A percentile compares a stretch with the other conserved stretches of the same genome.
Evolutionary conservation across 1,140 invertebrate species (phyloP).

Genomic region (Drosophila parabipectinata): DNA sequence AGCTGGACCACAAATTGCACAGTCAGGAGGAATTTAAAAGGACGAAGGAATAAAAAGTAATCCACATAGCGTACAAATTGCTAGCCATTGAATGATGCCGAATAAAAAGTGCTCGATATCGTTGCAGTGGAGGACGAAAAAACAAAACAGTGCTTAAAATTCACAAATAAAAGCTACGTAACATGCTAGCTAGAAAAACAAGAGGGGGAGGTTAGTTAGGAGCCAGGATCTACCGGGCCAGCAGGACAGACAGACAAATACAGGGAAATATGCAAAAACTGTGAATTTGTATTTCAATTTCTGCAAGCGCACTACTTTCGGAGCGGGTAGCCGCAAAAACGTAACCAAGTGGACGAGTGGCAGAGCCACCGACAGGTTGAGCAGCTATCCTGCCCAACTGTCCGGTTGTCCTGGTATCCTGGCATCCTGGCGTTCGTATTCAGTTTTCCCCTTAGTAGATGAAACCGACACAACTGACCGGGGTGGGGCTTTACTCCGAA

Average conservation of each 20-base stretch:
- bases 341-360: conserved; percentile 53
- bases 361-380: conserved; percentile 63
- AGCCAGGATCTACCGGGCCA: conserved; percentile 3
- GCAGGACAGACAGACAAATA: conserved; percentile 11
- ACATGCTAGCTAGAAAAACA: conserved; percentile 25
- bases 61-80: conserved; percentile 56
- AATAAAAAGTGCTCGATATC: conserved; percentile 11
- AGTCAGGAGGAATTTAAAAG: conserved; percentile 29
- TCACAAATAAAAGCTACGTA: conserved; percentile 54
- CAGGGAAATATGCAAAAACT: conserved; percentile 73
- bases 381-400: conserved; percentile 24
- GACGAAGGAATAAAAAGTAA: conserved; percentile 26
- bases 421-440: conserved; percentile 1
- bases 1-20: conserved; percentile 47
- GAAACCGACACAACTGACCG: conserved; percentile 42
- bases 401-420: conserved; percentile 6
- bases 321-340: conserved; percentile 51
- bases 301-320: conserved; percentile 29
- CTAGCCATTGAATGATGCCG: conserved; percentile 17
- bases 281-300: conserved; percentile 75
- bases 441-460: conserved; percentile 13
- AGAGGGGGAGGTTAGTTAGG: conserved; percentile 37
- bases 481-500: conserved; percentile 1
- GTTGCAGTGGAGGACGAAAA: conserved; percentile 9
- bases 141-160: conserved; percentile 55